A percentile compares a stretch with the other conserved stretches of the same genome.
These are phyloP conservation scores for Anhinga rufa DNA, from an alignment of 2,113 vertebrate species.

Conservation along the genomic window DNA sequence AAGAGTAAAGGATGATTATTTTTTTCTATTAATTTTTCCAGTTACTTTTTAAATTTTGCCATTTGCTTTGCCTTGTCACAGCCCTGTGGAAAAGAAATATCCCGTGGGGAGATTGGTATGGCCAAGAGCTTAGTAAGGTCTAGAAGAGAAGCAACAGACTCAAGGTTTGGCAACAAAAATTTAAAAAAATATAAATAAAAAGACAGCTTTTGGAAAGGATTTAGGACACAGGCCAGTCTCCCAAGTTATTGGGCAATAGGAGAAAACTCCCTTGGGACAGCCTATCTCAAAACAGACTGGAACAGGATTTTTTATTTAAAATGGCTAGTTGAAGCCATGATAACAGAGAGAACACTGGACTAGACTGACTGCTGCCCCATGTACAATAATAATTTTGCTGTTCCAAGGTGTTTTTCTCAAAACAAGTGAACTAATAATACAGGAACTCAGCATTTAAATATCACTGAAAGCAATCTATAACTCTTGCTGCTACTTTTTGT, in stretches of 20 bases:
- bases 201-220: neutral
- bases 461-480: neutral
- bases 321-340: neutral
- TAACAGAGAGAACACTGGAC: neutral
- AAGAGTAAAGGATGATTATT: neutral
- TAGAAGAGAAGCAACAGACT: neutral
- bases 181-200: too few species aligned
- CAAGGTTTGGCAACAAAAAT: neutral
- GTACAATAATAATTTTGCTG: neutral
- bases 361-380: accelerated
- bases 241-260: neutral
- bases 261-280: neutral
- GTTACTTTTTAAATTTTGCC: neutral
- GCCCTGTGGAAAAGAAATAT: neutral
- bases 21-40: neutral
- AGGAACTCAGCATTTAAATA: neutral
- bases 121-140: neutral
- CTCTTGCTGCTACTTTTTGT: neutral
- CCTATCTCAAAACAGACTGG: neutral
- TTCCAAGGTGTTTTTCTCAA: neutral
- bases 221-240: neutral
- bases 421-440: neutral
- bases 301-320: neutral
- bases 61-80: neutral
- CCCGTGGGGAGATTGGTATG: neutral